Evolutionary conservation across 2,888 invertebrate species (phyloP), one percentile per base, ranked within the genome.

Genomic region (Diloba caeruleocephala): DNA sequence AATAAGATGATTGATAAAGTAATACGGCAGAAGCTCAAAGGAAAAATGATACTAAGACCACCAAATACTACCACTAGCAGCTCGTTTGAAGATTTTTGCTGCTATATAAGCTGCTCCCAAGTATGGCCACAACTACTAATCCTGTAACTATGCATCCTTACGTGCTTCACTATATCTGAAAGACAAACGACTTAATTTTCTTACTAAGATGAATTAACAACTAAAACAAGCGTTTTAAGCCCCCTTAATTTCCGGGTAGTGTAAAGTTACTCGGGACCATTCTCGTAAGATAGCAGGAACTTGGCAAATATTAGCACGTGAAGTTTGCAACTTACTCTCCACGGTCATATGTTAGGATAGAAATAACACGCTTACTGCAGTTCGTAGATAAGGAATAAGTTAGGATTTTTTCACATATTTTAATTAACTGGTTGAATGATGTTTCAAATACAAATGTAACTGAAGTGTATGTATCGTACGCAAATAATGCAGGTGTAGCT

Each of bases 241-340:
- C 9, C n/a, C 23, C 14, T 23, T 8, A 23, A 14, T 23, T 13
- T 39, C 9, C 4, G 5, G 21, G 31, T 21, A 31, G 13, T 31
- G 9, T 31, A 13, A 21, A 36, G 26, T 39, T 32, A 62, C 29
- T 61, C 5, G 14, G 5, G 21, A 38, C 37, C 12, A 21, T 39
- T 50, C 31, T 51, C 46, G 12, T 41, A 31, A 57, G 64, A 42
- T 61, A 34, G 12, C 3, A 15, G 10, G 21, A 69, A 64, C 58
- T 70, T 49, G 21, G 32, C 29, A 28, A 29, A 34, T 53, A 49
- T 39, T 70, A 65, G 28, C 19, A 32, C 28, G 42, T 12, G 8
- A 59, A 49, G 34, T 65, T 70, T 17, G 25, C 5, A 39, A 39
- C 29, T n/a, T n/a, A n/a, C n/a, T 52, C 60, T 39, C 53, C 12